Percentiles rank a stretch among this genome's conserved stretches.
Conservation (phyloP, 2,797 vertebrate species). For the Triplophysa yarkandensis region DNA sequence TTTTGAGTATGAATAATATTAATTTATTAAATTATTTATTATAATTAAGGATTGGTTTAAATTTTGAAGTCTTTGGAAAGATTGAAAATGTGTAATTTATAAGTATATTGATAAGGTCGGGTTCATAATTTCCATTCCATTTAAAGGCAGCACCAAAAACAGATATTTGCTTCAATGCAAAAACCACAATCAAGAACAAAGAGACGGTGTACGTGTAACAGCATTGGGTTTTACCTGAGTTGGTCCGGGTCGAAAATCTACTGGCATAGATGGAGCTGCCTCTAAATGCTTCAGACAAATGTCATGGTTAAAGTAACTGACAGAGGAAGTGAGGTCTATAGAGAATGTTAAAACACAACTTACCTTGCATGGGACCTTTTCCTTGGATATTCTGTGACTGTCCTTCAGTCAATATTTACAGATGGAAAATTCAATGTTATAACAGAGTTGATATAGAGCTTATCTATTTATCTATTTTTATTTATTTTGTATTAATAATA, state of each 20-base stretch:
- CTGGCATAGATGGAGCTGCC: constrained; percentile 70
- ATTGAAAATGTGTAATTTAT: too few species aligned
- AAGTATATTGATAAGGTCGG: too few species aligned
- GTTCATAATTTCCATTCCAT: too few species aligned
- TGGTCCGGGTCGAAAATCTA: constrained; percentile 71
- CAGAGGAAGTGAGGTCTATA: neutral
- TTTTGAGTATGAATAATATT: too few species aligned
- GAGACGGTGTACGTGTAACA: neutral
- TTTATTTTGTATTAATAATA: too few species aligned
- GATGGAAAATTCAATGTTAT: constrained; percentile 56
- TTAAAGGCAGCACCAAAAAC: too few species aligned
- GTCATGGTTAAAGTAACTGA: constrained; percentile 45
- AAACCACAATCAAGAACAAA: neutral
- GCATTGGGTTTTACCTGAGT: constrained; percentile 77
- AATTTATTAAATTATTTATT: too few species aligned
- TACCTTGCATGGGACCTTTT: constrained; percentile 82
- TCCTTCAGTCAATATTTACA: constrained; percentile 74
- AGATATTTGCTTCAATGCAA: neutral
- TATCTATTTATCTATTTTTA: too few species aligned
- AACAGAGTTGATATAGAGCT: neutral
- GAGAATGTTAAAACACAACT: constrained; percentile 55
- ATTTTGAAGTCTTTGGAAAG: too few species aligned
- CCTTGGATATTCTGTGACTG: constrained; percentile 79
- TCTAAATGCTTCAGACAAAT: constrained; percentile 85
- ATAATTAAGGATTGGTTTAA: too few species aligned